Evolutionary conservation across 2,888 invertebrate genomes (phyloP).

Genomic region (Villa cingulata): DNA sequence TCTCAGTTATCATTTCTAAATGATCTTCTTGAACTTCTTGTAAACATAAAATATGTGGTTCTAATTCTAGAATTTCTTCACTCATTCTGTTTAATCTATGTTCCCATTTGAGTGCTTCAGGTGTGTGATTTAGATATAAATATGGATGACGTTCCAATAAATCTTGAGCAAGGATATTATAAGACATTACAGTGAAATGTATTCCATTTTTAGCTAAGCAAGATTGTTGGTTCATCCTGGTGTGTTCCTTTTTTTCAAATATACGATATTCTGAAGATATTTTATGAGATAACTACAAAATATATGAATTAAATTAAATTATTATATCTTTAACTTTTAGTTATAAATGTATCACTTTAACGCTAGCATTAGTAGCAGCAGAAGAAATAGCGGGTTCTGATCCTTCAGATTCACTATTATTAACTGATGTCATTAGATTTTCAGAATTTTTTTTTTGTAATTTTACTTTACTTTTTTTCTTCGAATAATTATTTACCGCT

Average conservation of each 20-base stretch:
- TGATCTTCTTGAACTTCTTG: slow-evolving; percentile 86
- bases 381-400: not conserved
- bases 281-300: not conserved
- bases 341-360: not conserved
- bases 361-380: not conserved
- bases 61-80: slow-evolving; percentile 37
- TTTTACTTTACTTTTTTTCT: too few species aligned
- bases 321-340: not conserved
- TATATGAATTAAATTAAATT: not conserved
- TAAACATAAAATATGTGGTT: slow-evolving; percentile 42
- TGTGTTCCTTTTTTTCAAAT: not conserved
- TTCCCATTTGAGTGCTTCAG: slow-evolving; percentile 52
- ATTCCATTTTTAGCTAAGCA: not conserved
- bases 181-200: slow-evolving; percentile 58
- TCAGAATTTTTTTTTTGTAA: too few species aligned
- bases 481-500: too few species aligned
- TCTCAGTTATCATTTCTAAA: slow-evolving; percentile 45
- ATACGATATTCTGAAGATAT: not conserved
- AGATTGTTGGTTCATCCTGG: not conserved
- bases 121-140: slow-evolving; percentile 48
- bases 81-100: slow-evolving; percentile 42
- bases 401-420: not conserved
- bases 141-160: slow-evolving; percentile 58
- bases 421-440: not conserved
- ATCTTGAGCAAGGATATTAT: slow-evolving; percentile 80